Evolutionary conservation across 2,888 invertebrate genomes (phyloP).

Genomic region (Hypena proboscidalis): DNA sequence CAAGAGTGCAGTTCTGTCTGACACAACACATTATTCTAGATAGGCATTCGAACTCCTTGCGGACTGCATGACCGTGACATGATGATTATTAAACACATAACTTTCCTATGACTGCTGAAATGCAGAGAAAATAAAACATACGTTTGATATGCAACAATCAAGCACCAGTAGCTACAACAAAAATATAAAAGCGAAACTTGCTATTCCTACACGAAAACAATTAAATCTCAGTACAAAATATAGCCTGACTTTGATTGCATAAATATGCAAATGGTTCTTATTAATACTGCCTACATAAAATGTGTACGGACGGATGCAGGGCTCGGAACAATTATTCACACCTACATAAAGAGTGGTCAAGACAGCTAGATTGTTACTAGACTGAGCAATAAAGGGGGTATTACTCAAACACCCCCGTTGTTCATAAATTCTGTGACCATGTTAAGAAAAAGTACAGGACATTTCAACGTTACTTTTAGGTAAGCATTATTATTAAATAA

Average conservation of each 20-base stretch:
- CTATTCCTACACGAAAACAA: slow-evolving; percentile 1
- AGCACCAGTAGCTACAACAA: too few species aligned
- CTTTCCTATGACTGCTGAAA: too few species aligned
- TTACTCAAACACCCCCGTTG: slow-evolving; percentile 5
- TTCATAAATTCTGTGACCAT: slow-evolving; percentile 12
- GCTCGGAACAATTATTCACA: slow-evolving; percentile 32
- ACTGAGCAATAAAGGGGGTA: slow-evolving; percentile 9
- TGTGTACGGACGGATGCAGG: slow-evolving; percentile 10
- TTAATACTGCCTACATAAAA: slow-evolving; percentile 30
- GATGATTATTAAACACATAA: too few species aligned
- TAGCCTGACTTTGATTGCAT: slow-evolving; percentile 11
- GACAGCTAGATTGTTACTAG: slow-evolving; percentile 19
- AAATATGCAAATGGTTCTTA: slow-evolving; percentile 30
- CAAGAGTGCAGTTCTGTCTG: too few species aligned
- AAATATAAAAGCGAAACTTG: neutral
- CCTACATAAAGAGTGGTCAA: slow-evolving; percentile 30
- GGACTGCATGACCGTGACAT: too few species aligned
- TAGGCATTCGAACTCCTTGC: too few species aligned
- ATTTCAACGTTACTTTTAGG: too few species aligned
- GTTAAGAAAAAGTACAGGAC: neutral
- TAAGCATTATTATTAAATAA: too few species aligned
- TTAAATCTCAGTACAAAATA: slow-evolving; percentile 1
- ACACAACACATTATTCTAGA: too few species aligned
- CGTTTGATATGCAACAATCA: too few species aligned
- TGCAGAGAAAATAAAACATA: too few species aligned